Evolutionary conservation across 2,888 invertebrate genomes (phyloP).

Genomic region (Torymus auratus): DNA sequence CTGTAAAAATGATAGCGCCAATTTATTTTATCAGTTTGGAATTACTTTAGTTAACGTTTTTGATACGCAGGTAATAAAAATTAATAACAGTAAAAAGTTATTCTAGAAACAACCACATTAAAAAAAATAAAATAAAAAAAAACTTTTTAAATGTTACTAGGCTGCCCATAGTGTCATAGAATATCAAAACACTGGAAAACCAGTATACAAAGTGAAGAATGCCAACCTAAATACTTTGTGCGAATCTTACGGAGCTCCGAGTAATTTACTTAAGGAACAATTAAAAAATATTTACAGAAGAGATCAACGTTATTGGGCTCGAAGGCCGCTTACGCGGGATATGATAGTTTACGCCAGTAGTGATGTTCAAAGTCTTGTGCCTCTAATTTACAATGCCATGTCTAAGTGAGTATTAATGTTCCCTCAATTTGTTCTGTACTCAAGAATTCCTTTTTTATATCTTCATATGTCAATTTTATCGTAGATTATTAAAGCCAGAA

Average conservation of each 20-base stretch:
- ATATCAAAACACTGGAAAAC: conserved; percentile 91
- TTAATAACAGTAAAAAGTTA: conserved; percentile 15
- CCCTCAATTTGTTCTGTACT: too few relatives aligned
- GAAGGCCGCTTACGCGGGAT: conserved; percentile 91
- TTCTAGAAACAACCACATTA: conserved; percentile 8
- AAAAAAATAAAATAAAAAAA: conserved; percentile 10
- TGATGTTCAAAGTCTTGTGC: conserved; percentile 91
- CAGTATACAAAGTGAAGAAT: conserved; percentile 96
- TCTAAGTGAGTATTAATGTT: conserved; percentile 76
- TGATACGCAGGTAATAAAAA: conserved; percentile 85
- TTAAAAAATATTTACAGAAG: conserved; percentile 89
- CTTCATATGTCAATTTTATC: not conserved
- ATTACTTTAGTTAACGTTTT: conserved; percentile 91
- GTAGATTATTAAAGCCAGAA: conserved; percentile 84
- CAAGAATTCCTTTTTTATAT: too few relatives aligned
- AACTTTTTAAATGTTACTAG: conserved; percentile 70
- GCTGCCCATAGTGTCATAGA: conserved; percentile 95
- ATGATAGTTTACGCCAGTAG: conserved; percentile 95
- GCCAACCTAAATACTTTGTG: conserved; percentile 94
- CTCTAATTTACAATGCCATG: conserved; percentile 88
- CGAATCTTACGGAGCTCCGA: conserved; percentile 90
- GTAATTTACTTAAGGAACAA: conserved; percentile 94
- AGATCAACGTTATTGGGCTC: conserved; percentile 93
- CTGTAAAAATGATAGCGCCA: conserved; percentile 93
- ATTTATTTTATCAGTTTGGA: conserved; percentile 90